Percentiles rank a stretch among this genome's conserved stretches.
Conservation (phyloP, 2,888 invertebrate species). For the Cosmia trapezina region DNA sequence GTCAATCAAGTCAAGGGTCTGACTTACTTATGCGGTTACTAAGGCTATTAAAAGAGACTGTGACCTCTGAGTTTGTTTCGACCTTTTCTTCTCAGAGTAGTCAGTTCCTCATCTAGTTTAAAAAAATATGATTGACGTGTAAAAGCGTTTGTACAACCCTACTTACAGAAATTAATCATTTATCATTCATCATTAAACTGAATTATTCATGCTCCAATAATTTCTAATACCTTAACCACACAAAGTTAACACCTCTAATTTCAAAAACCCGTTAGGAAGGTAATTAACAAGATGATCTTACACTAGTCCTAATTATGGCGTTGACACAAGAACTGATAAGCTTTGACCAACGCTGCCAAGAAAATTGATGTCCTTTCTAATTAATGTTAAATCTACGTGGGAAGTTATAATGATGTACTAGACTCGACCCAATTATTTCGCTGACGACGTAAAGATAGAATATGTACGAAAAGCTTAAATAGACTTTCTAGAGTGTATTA, state of each 20-base stretch:
- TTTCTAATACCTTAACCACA: background rate
- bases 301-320: conserved; percentile 19
- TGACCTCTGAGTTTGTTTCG: too few relatives aligned
- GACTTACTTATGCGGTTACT: too few relatives aligned
- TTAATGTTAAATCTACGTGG: conserved; percentile 6
- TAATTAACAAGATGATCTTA: conserved; percentile 39
- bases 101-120: too few relatives aligned
- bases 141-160: too few relatives aligned
- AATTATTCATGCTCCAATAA: background rate
- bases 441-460: background rate
- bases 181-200: too few relatives aligned
- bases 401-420: background rate
- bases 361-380: conserved; percentile 17
- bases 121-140: too few relatives aligned
- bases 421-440: background rate
- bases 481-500: background rate
- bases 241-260: background rate
- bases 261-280: conserved; percentile 7
- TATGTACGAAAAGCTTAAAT: background rate
- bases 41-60: too few relatives aligned
- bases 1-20: too few relatives aligned
- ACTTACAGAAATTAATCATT: too few relatives aligned
- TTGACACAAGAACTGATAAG: conserved; percentile 29
- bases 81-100: too few relatives aligned
- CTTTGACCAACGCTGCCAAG: background rate